Conservation (phyloP, 2,113 vertebrate species). For the Uropsilus gracilis region DNA sequence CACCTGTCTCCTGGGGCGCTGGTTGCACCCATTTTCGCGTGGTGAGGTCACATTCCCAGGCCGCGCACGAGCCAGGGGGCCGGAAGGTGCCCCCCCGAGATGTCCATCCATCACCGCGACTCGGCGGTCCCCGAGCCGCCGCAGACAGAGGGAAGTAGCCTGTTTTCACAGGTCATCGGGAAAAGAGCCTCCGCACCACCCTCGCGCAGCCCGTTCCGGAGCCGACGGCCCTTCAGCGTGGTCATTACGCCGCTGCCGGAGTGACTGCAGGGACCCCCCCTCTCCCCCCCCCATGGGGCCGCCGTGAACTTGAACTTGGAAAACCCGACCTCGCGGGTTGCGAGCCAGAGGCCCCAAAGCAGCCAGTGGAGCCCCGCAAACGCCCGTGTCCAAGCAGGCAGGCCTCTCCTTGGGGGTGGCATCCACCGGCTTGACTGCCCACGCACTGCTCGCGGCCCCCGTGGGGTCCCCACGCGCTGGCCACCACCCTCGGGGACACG, state of each 20-base stretch:
- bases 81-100: neutral
- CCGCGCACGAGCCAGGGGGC: neutral
- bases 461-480: too few species aligned
- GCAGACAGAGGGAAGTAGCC: slow-evolving; percentile 6
- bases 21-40: slow-evolving; percentile 35
- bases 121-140: neutral
- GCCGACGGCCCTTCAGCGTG: neutral
- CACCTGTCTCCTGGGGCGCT: neutral
- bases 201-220: neutral
- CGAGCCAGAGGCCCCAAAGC: slow-evolving; percentile 34
- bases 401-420: neutral
- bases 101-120: neutral
- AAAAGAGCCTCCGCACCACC: neutral
- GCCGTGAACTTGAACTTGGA: slow-evolving; percentile 8
- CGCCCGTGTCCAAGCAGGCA: neutral
- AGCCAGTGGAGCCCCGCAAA: too few species aligned
- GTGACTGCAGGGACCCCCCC: neutral
- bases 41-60: slow-evolving; percentile 17
- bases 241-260: neutral
- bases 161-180: slow-evolving; percentile 51
- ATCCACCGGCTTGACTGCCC: neutral
- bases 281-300: neutral
- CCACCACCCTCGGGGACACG: too few species aligned
- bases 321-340: slow-evolving; percentile 8
- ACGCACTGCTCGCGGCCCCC: too few species aligned